A percentile compares a stretch with the other conserved stretches of the same genome.
These are phyloP conservation scores for Exaiptasia diaphana DNA, from an alignment of 64 coral and sea anemone genomes.

Conservation along the genomic window DNA sequence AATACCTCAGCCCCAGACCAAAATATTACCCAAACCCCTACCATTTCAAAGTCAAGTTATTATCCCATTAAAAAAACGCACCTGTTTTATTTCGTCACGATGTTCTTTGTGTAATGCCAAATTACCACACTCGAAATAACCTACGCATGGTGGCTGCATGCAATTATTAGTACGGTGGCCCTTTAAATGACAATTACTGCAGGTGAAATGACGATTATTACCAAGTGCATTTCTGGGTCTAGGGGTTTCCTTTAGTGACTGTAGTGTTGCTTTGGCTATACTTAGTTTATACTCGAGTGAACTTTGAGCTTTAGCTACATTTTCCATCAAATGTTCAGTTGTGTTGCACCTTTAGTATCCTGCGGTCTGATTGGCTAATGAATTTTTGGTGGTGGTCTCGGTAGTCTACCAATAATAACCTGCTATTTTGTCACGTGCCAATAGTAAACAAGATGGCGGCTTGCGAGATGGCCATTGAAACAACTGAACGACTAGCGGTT, in stretches of 20 bases:
- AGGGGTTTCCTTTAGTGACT: background rate
- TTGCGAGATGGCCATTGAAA: too few species aligned
- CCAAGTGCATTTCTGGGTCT: background rate
- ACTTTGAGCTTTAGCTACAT: background rate
- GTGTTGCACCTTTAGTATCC: too few species aligned
- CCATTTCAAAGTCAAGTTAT: too few species aligned
- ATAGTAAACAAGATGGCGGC: too few species aligned
- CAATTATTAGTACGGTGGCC: conserved; percentile 24
- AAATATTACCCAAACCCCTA: too few species aligned
- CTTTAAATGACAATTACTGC: conserved; percentile 45
- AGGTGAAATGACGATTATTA: background rate
- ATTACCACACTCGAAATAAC: conserved; percentile 35
- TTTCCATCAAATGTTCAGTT: background rate
- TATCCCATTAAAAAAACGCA: too few species aligned
- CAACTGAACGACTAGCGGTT: too few species aligned
- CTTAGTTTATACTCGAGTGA: background rate
- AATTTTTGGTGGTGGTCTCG: too few species aligned
- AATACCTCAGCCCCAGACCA: too few species aligned
- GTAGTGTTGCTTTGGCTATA: background rate
- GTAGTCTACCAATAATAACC: too few species aligned
- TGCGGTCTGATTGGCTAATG: too few species aligned
- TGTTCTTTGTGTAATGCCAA: conserved; percentile 39
- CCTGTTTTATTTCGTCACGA: conserved; percentile 30
- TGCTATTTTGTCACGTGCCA: too few species aligned
- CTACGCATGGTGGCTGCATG: conserved; percentile 25